These are phyloP conservation scores for Seira musarum DNA, from an alignment of 2,888 invertebrate genomes.

Conservation along the genomic window DNA sequence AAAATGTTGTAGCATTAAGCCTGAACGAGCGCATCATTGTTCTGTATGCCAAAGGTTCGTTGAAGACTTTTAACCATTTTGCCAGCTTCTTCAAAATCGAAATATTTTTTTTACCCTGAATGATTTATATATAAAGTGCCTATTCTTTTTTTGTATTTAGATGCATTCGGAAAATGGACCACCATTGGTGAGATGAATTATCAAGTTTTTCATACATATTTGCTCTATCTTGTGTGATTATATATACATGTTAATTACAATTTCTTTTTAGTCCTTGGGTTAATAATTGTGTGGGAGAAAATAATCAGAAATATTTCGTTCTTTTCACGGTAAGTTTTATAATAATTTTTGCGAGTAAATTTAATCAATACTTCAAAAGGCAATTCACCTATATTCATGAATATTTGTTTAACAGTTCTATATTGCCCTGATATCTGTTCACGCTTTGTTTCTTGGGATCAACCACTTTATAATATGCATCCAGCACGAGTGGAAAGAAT, in stretches of 20 bases:
- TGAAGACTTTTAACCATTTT: slow-evolving; percentile 72
- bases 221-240: too few relatives aligned
- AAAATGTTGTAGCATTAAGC: slow-evolving; percentile 92
- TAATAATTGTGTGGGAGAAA: slow-evolving; percentile 99
- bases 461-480: slow-evolving; percentile 96
- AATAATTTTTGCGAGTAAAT: neutral
- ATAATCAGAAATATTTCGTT: slow-evolving; percentile 99
- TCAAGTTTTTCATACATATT: neutral
- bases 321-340: slow-evolving; percentile 88
- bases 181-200: slow-evolving; percentile 74
- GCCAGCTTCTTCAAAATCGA: neutral
- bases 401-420: slow-evolving; percentile 75
- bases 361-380: slow-evolving; percentile 19
- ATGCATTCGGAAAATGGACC: slow-evolving; percentile 88
- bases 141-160: slow-evolving; percentile 71
- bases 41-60: slow-evolving; percentile 94
- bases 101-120: slow-evolving; percentile 63
- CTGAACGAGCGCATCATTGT: slow-evolving; percentile 96
- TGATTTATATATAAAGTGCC: slow-evolving; percentile 66
- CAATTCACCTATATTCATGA: too few relatives aligned
- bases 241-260: neutral
- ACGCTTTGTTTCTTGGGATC: slow-evolving; percentile 89
- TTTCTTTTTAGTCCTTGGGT: slow-evolving; percentile 85
- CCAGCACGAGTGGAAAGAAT: slow-evolving; percentile 92
- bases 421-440: slow-evolving; percentile 96